phyloP scores from a whole-genome alignment of 2,113 vertebrate species.

The Anthoscopus minutus region DNA sequence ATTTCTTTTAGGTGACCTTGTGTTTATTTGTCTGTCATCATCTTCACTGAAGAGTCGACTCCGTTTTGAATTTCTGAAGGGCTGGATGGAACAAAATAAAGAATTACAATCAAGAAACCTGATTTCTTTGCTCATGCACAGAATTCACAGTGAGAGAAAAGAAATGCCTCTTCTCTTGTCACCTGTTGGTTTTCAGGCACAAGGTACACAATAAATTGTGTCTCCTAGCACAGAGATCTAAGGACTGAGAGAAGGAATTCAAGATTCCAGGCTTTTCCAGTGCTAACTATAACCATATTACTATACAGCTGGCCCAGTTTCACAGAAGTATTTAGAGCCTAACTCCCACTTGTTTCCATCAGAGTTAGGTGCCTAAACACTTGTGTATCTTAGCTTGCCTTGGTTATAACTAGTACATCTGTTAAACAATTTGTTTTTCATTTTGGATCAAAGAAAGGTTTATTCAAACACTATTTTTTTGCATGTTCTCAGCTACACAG shows the following conservation, averaged over 20 bases:
- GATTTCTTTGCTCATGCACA: neutral
- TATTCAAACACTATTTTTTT: neutral
- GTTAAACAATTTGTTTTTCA: neutral
- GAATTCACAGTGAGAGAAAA: neutral
- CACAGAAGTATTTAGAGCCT: conserved; percentile 7
- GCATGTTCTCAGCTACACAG: neutral
- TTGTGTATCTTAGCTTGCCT: neutral
- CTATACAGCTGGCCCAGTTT: conserved; percentile 10
- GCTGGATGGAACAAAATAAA: conserved; percentile 70
- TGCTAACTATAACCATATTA: conserved; percentile 41
- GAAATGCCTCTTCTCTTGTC: neutral
- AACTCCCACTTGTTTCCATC: conserved; percentile 33
- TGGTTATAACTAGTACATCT: neutral
- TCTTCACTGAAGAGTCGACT: conserved; percentile 92
- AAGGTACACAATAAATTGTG: neutral
- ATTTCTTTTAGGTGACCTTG: conserved; percentile 92
- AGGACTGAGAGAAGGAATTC: neutral
- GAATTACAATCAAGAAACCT: conserved; percentile 19
- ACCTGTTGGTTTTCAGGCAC: neutral
- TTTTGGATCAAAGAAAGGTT: neutral
- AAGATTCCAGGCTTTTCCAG: conserved; percentile 11
- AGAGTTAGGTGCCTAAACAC: conserved; percentile 39
- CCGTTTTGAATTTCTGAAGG: conserved; percentile 92
- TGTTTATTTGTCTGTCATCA: conserved; percentile 83
- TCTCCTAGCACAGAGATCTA: neutral